Evolutionary conservation across 2,888 invertebrate species (phyloP).

Genomic region (Lepas anatifera): DNA sequence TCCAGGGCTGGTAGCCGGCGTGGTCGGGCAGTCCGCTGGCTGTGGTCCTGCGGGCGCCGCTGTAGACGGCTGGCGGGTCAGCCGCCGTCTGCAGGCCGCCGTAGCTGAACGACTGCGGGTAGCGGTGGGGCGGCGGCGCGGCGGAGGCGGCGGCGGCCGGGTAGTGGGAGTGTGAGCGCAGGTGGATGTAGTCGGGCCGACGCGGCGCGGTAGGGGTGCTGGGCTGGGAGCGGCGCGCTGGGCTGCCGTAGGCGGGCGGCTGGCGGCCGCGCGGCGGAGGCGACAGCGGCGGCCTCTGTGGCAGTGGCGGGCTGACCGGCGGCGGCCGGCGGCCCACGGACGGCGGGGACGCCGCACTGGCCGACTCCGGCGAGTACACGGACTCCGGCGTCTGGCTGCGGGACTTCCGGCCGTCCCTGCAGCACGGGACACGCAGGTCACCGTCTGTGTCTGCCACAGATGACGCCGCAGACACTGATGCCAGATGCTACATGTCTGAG

Average conservation of each 20-base stretch:
- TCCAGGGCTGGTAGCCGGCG: not conserved
- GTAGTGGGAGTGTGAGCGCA: not conserved
- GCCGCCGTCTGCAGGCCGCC: not conserved
- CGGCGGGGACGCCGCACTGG: constrained; percentile 17
- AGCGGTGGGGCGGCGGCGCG: not conserved
- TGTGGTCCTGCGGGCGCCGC: not conserved
- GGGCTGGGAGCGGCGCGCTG: constrained; percentile 22
- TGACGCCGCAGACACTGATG: not conserved
- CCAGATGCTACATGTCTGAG: not conserved
- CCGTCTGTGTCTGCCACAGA: not conserved
- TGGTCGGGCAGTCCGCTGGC: not conserved
- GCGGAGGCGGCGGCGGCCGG: not conserved
- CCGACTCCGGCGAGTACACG: constrained; percentile 18
- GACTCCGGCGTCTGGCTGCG: constrained; percentile 21
- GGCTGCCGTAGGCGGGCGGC: not conserved
- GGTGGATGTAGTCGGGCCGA: constrained; percentile 21
- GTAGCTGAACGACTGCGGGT: not conserved
- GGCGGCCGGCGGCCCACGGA: constrained; percentile 21
- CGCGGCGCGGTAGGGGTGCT: constrained; percentile 23
- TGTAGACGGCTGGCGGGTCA: not conserved
- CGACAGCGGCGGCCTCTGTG: not conserved
- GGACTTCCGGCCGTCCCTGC: constrained; percentile 10
- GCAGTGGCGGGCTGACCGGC: constrained; percentile 21
- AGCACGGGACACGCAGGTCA: not conserved
- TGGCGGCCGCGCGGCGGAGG: not conserved